Evolutionary conservation across 2,888 invertebrate genomes (phyloP).

Genomic region (Caenorhabditis auriculariae): DNA sequence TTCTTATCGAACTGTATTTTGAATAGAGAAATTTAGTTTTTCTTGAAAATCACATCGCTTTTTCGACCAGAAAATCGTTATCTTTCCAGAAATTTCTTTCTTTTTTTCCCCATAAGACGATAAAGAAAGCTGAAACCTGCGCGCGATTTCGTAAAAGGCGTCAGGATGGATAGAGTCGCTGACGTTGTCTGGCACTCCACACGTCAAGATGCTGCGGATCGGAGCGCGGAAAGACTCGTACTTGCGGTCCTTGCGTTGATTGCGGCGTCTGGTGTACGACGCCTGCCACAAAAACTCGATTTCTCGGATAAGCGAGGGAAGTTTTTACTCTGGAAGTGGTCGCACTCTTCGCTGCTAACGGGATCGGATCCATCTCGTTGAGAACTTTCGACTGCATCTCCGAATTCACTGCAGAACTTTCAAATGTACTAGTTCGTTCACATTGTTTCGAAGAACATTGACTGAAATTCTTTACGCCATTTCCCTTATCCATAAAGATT

Average conservation of each 20-base stretch:
- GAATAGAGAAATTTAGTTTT: too few relatives aligned
- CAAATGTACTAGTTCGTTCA: not conserved
- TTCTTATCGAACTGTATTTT: too few relatives aligned
- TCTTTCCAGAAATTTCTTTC: too few relatives aligned
- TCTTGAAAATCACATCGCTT: too few relatives aligned
- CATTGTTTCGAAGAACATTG: too few relatives aligned
- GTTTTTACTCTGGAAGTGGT: too few relatives aligned
- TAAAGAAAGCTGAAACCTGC: too few relatives aligned
- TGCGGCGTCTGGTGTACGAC: too few relatives aligned
- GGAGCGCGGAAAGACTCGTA: conserved; percentile 27
- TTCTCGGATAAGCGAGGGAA: too few relatives aligned
- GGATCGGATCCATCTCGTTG: conserved; percentile 8
- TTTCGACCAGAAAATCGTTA: too few relatives aligned
- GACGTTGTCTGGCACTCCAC: conserved; percentile 18
- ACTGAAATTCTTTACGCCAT: not conserved
- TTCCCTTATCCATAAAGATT: not conserved
- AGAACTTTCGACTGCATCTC: conserved; percentile 11
- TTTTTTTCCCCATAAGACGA: not conserved
- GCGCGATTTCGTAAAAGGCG: conserved; percentile 15
- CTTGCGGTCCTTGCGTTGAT: too few relatives aligned
- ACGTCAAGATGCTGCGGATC: conserved; percentile 17
- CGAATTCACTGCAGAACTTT: conserved; percentile 6
- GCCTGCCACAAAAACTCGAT: too few relatives aligned
- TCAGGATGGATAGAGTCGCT: conserved; percentile 11
- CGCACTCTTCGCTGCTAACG: not conserved